These are phyloP conservation scores for Mystacornis crossleyi DNA, from an alignment of 2,113 vertebrate genomes.

Conservation along the genomic window DNA sequence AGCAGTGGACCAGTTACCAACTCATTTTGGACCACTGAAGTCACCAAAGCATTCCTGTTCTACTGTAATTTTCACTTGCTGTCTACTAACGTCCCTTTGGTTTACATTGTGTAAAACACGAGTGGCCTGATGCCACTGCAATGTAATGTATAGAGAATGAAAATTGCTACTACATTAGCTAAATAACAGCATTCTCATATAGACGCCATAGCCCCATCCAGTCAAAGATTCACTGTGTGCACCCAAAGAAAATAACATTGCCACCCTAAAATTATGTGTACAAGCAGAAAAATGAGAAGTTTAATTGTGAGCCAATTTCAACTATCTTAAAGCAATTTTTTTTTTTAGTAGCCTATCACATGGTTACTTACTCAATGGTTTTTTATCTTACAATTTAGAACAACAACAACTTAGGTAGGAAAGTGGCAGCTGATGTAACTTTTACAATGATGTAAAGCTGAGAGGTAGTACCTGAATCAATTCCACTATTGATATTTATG, in stretches of 20 bases:
- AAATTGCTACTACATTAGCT: not conserved
- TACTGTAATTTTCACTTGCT: not conserved
- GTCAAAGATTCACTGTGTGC: not conserved
- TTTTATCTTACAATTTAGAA: not conserved
- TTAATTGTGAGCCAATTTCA: not conserved
- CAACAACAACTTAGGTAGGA: not conserved
- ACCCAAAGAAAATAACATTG: not conserved
- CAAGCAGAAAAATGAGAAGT: not conserved
- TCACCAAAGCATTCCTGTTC: not conserved
- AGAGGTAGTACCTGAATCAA: not conserved
- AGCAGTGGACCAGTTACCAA: not conserved
- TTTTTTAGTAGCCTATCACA: not conserved
- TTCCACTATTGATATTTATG: not conserved
- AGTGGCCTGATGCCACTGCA: not conserved
- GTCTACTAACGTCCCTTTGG: not conserved
- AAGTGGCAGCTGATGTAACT: not conserved
- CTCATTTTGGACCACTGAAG: not conserved
- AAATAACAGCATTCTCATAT: not conserved
- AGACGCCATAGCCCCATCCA: not conserved
- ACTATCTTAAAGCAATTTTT: not conserved
- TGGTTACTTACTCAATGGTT: no score
- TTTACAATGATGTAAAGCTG: not conserved
- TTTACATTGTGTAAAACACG: accelerated
- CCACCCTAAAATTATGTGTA: not conserved
- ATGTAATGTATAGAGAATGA: not conserved